Percentiles rank a stretch among this genome's conserved stretches.
Evolutionary conservation across 2,888 invertebrate genomes (phyloP).

Genomic region (Ypsolopha scabrella): DNA sequence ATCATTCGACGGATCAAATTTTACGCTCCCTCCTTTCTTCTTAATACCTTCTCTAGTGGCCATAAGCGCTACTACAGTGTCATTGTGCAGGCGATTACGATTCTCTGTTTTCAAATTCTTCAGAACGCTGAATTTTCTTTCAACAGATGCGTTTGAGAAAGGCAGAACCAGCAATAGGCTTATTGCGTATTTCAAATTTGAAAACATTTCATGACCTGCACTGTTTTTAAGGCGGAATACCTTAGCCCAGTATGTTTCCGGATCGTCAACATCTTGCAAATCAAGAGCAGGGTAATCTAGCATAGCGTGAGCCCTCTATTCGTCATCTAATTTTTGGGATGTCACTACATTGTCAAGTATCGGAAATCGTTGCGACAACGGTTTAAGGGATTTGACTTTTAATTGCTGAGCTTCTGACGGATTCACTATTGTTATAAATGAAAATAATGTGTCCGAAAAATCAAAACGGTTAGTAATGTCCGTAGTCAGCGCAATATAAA

Average conservation of each 20-base stretch:
- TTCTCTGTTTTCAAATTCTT: not conserved
- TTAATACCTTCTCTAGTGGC: not conserved
- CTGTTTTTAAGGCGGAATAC: constrained; percentile 4
- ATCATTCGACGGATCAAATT: not conserved
- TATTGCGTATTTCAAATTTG: constrained; percentile 1
- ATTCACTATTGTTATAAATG: constrained; percentile 4
- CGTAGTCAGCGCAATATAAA: constrained; percentile 3
- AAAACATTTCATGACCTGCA: not conserved
- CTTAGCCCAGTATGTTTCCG: constrained; percentile 3
- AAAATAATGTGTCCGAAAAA: constrained; percentile 1
- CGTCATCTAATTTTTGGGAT: constrained; percentile 3
- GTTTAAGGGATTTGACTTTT: constrained; percentile 2
- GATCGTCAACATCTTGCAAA: not conserved
- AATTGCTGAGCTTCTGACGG: constrained; percentile 5
- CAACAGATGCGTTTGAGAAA: not conserved
- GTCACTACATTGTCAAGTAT: too few species aligned
- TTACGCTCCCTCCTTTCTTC: not conserved
- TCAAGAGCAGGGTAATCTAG: constrained; percentile 2
- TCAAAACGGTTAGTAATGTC: constrained; percentile 2
- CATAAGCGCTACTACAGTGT: not conserved
- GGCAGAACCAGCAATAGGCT: not conserved
- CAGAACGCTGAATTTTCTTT: too few species aligned
- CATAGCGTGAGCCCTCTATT: constrained; percentile 4
- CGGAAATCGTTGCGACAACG: constrained; percentile 4
- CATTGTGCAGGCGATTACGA: too few species aligned